These are phyloP conservation scores for Monodelphis domestica DNA, from an alignment of 2,797 vertebrate species.

Conservation along the genomic window DNA sequence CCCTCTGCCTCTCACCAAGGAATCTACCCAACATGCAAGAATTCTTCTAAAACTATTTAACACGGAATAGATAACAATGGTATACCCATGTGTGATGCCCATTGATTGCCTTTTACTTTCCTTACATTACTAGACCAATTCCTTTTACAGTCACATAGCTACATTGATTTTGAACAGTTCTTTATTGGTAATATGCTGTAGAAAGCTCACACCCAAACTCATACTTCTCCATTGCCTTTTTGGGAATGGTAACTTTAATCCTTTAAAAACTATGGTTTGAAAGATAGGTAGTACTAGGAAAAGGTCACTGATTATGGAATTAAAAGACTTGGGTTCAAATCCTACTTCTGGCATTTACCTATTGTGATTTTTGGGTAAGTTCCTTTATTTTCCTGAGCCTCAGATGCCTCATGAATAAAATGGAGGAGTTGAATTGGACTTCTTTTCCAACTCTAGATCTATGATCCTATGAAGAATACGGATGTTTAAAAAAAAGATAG, in stretches of 20 bases:
- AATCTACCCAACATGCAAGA: not conserved
- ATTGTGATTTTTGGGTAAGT: not conserved
- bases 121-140: not conserved
- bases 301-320: not conserved
- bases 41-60: not conserved
- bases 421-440: not conserved
- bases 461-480: not conserved
- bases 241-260: not conserved
- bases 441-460: not conserved
- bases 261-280: not conserved
- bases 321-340: not conserved
- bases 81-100: not conserved
- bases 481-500: not conserved
- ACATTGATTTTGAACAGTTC: not conserved
- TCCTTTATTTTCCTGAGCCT: not conserved
- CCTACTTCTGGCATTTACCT: not conserved
- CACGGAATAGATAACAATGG: not conserved
- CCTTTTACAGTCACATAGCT: not conserved
- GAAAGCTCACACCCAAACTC: not conserved
- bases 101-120: not conserved
- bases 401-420: not conserved
- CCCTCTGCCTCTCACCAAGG: not conserved
- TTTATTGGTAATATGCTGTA: not conserved
- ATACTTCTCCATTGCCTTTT: not conserved
- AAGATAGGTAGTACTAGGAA: not conserved